Percentiles rank a stretch among this genome's conserved stretches.
Conservation (phyloP, 2,888 invertebrate genomes). For the Panopea generosa region DNA sequence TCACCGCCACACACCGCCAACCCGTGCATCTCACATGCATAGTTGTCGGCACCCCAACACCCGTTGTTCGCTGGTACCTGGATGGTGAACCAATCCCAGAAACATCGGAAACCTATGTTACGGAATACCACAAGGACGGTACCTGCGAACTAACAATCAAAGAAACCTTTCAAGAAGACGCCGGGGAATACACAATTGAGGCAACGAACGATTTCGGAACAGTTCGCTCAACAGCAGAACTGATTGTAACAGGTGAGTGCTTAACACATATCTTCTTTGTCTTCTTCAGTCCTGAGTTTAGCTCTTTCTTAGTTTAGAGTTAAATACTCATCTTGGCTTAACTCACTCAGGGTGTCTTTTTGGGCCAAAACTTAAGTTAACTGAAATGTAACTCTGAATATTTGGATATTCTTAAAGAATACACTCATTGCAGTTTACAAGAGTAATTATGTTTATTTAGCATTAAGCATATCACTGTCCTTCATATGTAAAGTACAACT, state of each 20-base stretch:
- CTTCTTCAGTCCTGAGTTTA: no score
- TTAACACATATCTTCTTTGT: background rate
- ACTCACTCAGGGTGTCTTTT: no score
- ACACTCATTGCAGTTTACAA: no score
- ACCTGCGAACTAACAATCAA: conserved; percentile 95
- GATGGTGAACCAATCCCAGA: conserved; percentile 89
- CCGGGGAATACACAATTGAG: conserved; percentile 97
- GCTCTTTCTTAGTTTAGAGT: no score
- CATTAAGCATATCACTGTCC: no score
- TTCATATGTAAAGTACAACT: no score
- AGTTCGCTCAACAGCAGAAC: conserved; percentile 90
- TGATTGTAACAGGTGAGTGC: conserved; percentile 78
- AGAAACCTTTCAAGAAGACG: conserved; percentile 97
- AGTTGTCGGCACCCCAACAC: conserved; percentile 81
- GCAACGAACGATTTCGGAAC: conserved; percentile 97
- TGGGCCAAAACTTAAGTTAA: no score
- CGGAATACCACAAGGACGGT: conserved; percentile 73
- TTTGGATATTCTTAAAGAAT: no score
- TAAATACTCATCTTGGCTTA: no score
- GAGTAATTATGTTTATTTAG: no score
- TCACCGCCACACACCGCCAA: conserved; percentile 74
- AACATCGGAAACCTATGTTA: conserved; percentile 76
- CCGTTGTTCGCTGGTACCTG: conserved; percentile 91
- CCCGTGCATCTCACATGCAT: conserved; percentile 75
- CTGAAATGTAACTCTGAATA: no score